Base-by-base conservation (phyloP, 2,888 invertebrate species). In the Aphidius colemani region DNA sequence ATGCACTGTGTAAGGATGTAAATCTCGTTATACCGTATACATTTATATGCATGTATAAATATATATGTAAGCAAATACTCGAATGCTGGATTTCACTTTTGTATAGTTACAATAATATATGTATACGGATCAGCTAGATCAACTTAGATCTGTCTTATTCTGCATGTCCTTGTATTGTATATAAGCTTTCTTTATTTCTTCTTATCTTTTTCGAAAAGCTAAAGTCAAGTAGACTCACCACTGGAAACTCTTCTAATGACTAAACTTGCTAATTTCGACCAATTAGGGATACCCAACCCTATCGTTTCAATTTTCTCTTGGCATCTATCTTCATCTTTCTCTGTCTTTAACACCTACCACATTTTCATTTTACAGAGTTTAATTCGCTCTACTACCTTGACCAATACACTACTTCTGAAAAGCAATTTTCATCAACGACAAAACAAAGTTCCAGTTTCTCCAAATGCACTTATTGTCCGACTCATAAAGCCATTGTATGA, bases 241-340 rank as follows among this genome's bases (percentile, higher is more conserved):
- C 71, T 74, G 78, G 79, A 80, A 82, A 81, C 81, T 81, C 80
- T 71, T 72, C 78, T 82, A 82, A 82, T 82, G 81, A 81, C 81
- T 79, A 81, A 82, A 82, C 81, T 82, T 82, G 80, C 81, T 82
- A 81, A 82, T 82, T 82, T 80, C 78, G 75, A 78, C 80, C 80
- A 82, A 82, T 82, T 82, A 82, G 79, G 72, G 75, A 71, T 72
- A 66, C 70, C 72, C 70, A 67, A 70, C 70, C 30, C 69, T 64
- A 45, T 57, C 43, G 48, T 43, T 55, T 55, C 49, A 49, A 48
- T 59, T 49, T 44, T 48, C 59, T 53, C 56, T 44, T 30, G 53
- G 51, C 53, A 46, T 57, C 13, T 48, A 51, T 58, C 53, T 48
- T 55, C 53, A 46, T 45, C 50, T 40, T 53, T 53, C 48, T 59